These are phyloP conservation scores for Peromyscus maniculatus DNA, from an alignment of 2,113 vertebrate genomes.

Conservation along the genomic window DNA sequence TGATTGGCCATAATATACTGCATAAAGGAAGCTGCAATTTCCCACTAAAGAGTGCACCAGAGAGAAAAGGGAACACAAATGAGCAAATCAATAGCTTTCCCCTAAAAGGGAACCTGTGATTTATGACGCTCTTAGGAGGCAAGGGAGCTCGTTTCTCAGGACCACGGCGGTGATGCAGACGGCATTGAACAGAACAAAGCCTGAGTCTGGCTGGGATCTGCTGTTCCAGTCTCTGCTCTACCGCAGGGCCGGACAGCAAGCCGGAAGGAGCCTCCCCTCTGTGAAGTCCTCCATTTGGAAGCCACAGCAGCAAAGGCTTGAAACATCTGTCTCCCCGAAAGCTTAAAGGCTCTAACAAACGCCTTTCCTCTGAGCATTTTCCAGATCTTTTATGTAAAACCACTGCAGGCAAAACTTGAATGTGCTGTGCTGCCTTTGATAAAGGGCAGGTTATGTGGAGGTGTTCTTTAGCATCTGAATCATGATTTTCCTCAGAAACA, in stretches of 20 bases:
- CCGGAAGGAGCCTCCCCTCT: neutral
- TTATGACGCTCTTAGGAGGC: conserved; percentile 31
- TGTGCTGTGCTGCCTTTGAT: neutral
- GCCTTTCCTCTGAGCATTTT: neutral
- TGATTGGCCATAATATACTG: conserved; percentile 49
- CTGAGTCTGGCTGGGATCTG: neutral
- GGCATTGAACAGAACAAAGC: neutral
- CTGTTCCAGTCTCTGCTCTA: neutral
- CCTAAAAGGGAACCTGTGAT: conserved; percentile 62
- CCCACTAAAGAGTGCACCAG: conserved; percentile 1
- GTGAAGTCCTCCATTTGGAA: neutral
- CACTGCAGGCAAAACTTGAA: neutral
- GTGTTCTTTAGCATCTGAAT: conserved; percentile 5
- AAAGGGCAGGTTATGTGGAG: neutral
- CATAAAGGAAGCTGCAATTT: conserved; percentile 57
- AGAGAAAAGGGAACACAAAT: neutral
- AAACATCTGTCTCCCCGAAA: neutral
- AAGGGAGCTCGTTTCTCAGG: neutral
- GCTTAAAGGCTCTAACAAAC: neutral
- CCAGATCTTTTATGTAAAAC: neutral
- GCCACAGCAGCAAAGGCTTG: neutral
- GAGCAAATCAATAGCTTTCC: conserved; percentile 53
- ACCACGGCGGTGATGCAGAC: neutral
- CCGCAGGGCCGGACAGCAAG: neutral
- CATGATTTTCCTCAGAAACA: conserved; percentile 35